Base-by-base conservation (phyloP, 2,113 vertebrate genomes). In the Ia io region DNA sequence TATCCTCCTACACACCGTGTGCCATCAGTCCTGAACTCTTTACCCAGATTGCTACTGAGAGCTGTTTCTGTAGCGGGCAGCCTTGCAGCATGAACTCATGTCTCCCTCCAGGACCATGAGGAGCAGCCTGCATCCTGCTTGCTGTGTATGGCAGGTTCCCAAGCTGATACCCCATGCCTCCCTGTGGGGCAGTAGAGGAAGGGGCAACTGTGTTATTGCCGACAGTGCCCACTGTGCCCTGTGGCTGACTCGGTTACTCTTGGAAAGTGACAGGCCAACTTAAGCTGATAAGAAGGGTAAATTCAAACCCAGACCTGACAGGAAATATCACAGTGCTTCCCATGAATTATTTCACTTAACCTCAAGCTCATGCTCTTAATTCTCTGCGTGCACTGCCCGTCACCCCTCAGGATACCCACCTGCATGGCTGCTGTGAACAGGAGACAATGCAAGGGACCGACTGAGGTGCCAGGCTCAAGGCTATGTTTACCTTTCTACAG, bases 41-140 rank as follows among this genome's bases (percentile, higher is more conserved):
- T 1, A 9, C 35, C 61, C 90, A 74, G 77, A n/a, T 37, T 0
- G 0, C 0, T 22, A 25, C 76, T 65, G 1, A 0, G n/a, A 0
- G 22, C 63, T 51, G n/a, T 61, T 17, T 83, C 18, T 32, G 17
- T 2, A 53, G 22, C 1, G 6, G 30, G 49, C 22, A 8, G 6
- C 35, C 22, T 4, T 32, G 49, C 59, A 61, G 32, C 20, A n/a
- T 63, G 78, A 83, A 71, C 28, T 35, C 80, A 59, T 1, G 14
- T 70, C 69, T 90, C 40, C 37, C 40, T 37, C 18, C 3, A 28
- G 61, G 40, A 25, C 25, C 8, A 1, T 28, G 9, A 10, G 5
- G 6, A n/a, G 47, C 28, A 20, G 44, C 79, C 25, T 17, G 12
- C 5, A 42, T 10, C 92, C 53, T 35, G 35, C 49, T 37, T 69